Base-by-base conservation (phyloP, 2,888 invertebrate species). In the Tetheella fluctuosa region DNA sequence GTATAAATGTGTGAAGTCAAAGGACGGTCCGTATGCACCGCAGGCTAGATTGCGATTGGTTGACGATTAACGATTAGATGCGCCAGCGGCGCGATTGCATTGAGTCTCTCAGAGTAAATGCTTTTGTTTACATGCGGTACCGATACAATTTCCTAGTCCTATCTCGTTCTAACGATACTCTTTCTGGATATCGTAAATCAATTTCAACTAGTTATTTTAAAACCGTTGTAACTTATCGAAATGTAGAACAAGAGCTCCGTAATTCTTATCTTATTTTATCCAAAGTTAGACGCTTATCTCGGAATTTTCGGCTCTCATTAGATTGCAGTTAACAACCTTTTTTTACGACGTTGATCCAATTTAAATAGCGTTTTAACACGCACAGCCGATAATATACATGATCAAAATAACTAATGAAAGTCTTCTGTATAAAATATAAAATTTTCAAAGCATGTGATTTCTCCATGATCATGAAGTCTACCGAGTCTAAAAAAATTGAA, bases 41-140 rank as follows among this genome's bases (percentile, higher is more conserved):
- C 62, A 57, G 73, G 76, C 69, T 71, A 77, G 80, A 78, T 83
- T 83, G 84, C 80, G 80, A 84, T 87, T 83, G 85, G 81, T 78
- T 78, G 77, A 83, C 85, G 83, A 84, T 88, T 88, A 85, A 83
- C 81, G 85, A 88, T 87, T 87, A 84, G 85, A 84, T 86, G 88
- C 82, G 84, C 85, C 75, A 60, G 74, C 79, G 80, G 81, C 79
- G 67, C 55, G 8, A 12, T 42, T 20, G 34, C 30, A 17, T 12
- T 64, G 68, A 64, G 75, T 74, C 78, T 80, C 79, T 71, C n/a
- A 13, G 13, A 80, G 71, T 76, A 79, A 63, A 58, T 65, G 64
- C 75, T 56, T 76, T 81, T 81, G 80, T 80, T 79, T 75, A 73
- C 69, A 64, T 61, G 58, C 61, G 54, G 52, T 59, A 52, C 52